Conservation (phyloP, 2,113 vertebrate species). For the Jacana jacana region DNA sequence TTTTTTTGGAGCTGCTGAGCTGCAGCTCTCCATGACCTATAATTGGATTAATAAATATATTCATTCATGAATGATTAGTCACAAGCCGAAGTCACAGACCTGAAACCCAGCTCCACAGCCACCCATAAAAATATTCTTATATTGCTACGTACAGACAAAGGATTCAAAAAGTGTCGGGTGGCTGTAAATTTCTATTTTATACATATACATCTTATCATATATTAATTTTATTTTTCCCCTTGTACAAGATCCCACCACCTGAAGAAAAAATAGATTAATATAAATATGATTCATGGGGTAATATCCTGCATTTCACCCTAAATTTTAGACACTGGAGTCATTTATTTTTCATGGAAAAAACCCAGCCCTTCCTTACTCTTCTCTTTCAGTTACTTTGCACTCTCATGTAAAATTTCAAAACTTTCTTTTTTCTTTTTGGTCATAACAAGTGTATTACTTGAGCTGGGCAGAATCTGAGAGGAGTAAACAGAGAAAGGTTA, state of each 20-base stretch:
- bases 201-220: neutral
- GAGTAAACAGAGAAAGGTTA: neutral
- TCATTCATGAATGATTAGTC: conserved; percentile 2
- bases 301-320: neutral
- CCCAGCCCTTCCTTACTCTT: neutral
- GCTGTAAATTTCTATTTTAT: neutral
- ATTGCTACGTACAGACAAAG: neutral
- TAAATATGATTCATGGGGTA: neutral
- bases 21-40: neutral
- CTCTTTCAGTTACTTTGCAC: neutral
- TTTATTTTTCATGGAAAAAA: neutral
- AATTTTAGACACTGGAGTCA: neutral
- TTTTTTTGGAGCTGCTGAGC: neutral
- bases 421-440: neutral
- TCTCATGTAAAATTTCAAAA: neutral
- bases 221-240: neutral
- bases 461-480: neutral
- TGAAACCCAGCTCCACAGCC: neutral
- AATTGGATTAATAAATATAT: conserved; percentile 26
- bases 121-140: neutral
- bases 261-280: neutral
- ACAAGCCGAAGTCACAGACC: neutral
- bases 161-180: neutral
- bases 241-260: neutral
- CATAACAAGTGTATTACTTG: neutral